Conservation (phyloP, 2,888 invertebrate genomes). For the Acleris emargana region DNA sequence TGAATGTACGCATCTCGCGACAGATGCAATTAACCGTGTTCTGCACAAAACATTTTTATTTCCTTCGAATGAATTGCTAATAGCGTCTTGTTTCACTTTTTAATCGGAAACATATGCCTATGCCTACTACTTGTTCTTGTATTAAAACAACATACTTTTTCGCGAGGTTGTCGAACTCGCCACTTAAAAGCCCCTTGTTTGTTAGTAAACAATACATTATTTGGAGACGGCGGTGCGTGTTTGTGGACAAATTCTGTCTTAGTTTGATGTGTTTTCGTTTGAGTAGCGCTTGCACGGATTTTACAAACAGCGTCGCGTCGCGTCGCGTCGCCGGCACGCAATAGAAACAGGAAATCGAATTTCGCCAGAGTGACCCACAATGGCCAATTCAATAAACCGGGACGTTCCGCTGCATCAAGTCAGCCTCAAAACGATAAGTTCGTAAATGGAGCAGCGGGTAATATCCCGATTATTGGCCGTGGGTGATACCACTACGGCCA, state of each 20-base stretch:
- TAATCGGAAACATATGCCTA: slow-evolving; percentile 27
- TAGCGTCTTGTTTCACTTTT: slow-evolving; percentile 46
- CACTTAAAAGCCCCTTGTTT: slow-evolving; percentile 61
- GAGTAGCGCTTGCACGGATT: slow-evolving; percentile 18
- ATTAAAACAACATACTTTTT: slow-evolving; percentile 52
- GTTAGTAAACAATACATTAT: slow-evolving; percentile 64
- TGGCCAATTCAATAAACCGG: slow-evolving; percentile 53
- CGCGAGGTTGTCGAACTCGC: slow-evolving; percentile 61
- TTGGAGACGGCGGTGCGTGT: slow-evolving; percentile 53
- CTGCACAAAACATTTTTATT: slow-evolving; percentile 65
- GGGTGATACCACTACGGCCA: slow-evolving; percentile 47
- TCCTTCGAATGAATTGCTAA: slow-evolving; percentile 52
- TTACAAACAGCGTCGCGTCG: slow-evolving; percentile 40
- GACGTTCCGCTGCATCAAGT: slow-evolving; percentile 55
- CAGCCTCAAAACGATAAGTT: slow-evolving; percentile 64
- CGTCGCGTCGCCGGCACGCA: slow-evolving; percentile 37
- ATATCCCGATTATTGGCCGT: slow-evolving; percentile 55
- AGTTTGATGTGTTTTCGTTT: slow-evolving; percentile 20
- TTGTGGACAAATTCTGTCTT: slow-evolving; percentile 51
- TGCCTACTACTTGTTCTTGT: slow-evolving; percentile 47
- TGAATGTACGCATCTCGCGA: slow-evolving; percentile 61
- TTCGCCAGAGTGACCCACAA: slow-evolving; percentile 50
- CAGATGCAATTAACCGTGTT: slow-evolving; percentile 65
- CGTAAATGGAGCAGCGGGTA: slow-evolving; percentile 66
- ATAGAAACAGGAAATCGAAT: slow-evolving; percentile 63